Percentiles rank a stretch among this genome's conserved stretches.
Evolutionary conservation across 2,797 vertebrate genomes (phyloP).

Genomic region (Pseudochirops corinnae): DNA sequence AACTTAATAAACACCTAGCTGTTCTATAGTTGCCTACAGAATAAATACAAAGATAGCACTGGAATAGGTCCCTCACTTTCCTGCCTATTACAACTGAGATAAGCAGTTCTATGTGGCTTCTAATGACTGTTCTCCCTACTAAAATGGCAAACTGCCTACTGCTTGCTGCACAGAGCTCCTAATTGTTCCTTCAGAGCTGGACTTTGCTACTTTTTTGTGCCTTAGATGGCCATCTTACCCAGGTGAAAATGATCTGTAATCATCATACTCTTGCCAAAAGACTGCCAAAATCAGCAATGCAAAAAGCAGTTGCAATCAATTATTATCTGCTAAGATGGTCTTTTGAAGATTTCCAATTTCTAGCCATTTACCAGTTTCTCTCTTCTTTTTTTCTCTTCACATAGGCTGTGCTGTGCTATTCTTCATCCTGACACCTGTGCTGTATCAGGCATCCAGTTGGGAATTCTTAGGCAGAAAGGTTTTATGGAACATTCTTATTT

Average conservation of each 20-base stretch:
- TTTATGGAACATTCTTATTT: neutral
- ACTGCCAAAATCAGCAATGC: neutral
- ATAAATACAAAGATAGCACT: neutral
- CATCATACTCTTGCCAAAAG: neutral
- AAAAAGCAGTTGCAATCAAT: neutral
- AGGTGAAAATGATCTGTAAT: neutral
- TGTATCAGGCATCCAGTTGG: constrained; percentile 17
- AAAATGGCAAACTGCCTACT: neutral
- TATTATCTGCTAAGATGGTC: neutral
- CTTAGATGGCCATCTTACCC: neutral
- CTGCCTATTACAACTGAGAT: neutral
- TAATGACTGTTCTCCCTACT: neutral
- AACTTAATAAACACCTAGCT: neutral
- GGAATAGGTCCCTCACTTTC: neutral
- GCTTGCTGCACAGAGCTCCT: neutral
- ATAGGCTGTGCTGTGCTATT: neutral
- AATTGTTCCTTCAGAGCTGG: neutral
- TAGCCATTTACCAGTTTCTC: neutral
- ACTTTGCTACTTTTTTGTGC: neutral
- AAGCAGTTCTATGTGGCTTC: neutral
- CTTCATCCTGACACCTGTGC: neutral
- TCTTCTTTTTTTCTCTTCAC: neutral
- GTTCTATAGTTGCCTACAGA: neutral
- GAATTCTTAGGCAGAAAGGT: neutral
- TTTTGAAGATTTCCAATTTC: neutral